Percentiles rank a stretch among this genome's conserved stretches.
These are phyloP conservation scores for Platyrinchus mystaceus DNA, from an alignment of 2,797 vertebrate genomes.

Conservation along the genomic window DNA sequence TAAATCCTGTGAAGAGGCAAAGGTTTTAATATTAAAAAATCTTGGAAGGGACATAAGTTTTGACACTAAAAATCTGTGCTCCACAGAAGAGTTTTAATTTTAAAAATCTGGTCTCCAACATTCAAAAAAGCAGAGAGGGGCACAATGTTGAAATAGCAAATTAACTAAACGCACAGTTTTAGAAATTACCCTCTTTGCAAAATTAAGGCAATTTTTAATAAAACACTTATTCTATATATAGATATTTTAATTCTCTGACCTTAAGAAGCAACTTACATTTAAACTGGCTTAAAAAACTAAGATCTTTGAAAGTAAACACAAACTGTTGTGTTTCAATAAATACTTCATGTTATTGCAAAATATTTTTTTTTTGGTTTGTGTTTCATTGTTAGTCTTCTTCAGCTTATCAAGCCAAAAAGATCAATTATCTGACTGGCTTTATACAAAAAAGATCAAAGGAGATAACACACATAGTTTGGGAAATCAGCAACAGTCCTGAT, in stretches of 20 bases:
- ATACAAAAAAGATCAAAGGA: constrained; percentile 16
- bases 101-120: not conserved
- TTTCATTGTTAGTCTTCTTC: not conserved
- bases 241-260: not conserved
- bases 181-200: not conserved
- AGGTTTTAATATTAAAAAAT: not conserved
- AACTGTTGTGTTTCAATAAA: not conserved
- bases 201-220: not conserved
- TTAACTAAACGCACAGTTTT: not conserved
- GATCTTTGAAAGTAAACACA: not conserved
- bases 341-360: not conserved
- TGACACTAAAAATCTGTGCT: not conserved
- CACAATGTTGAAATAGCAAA: not conserved
- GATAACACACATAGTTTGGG: not conserved
- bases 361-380: not conserved
- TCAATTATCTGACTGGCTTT: constrained; percentile 29
- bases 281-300: not conserved
- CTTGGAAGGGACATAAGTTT: not conserved
- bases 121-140: not conserved
- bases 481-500: not conserved
- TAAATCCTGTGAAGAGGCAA: not conserved
- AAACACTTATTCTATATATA: not conserved
- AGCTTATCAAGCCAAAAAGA: not conserved
- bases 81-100: not conserved
- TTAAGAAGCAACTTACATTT: not conserved